Base-by-base conservation (phyloP, 1,140 invertebrate genomes). In the Polyergus mexicanus region DNA sequence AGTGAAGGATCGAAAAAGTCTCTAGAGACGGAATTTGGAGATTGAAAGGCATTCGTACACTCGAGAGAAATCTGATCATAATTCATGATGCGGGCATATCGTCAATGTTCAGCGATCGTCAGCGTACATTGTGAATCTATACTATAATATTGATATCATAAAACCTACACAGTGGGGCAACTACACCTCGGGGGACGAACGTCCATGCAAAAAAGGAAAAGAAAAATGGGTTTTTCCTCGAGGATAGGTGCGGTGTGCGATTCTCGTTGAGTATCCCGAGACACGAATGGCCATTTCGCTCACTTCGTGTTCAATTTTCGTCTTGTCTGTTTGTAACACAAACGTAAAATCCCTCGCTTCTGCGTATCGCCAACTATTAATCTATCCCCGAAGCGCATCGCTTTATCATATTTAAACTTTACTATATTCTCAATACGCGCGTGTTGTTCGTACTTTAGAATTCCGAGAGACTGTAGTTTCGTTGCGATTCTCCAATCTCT, bases 251-350 rank as follows among this genome's bases (percentile, higher is more conserved):
- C 68, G 41, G 38, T 60, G 38, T 62, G 51, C 68, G 54, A 25
- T 60, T 83, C 68, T 83, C 32, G 74, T 74, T 44, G 78, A 83
- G 51, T 58, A 72, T 32, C 38, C 19, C 19, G 65, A 58, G 25
- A 60, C 78, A 81, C 78, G 66, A 81, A 81, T 72, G 11, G 68
- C 28, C 28, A 66, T 62, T 74, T 60, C 41, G 38, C 25, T 58
- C 38, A 28, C 38, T 47, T 83, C 41, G 41, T 74, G 56, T 83
- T 38, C 68, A 83, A 83, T 83, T 74, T 74, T 72, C 54, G 25
- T 83, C 28, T 72, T 60, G 51, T 72, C 78, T 44, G 22, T 3
- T 51, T 19, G 51, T 58, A 71, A 71, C 38, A 71, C 38, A 72
- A 54, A 60, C 25, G 25, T 28, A 60, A 41, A 5, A 19, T n/a